Percentiles rank a stretch among this genome's conserved stretches.
Evolutionary conservation across 2,797 vertebrate species (phyloP).

Genomic region (Perdix hodgsoniae): DNA sequence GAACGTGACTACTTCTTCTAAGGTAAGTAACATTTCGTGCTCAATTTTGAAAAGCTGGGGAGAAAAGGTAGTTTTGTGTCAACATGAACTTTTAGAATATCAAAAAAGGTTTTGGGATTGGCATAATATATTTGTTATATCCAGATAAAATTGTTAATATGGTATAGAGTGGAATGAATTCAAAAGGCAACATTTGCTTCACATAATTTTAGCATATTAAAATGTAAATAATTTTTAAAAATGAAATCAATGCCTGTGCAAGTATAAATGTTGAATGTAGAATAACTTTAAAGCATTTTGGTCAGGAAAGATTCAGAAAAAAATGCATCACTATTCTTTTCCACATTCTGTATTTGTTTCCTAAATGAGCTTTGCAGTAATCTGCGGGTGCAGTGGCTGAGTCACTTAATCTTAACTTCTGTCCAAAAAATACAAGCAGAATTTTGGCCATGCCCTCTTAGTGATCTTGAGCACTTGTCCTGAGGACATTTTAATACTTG

Average conservation of each 20-base stretch:
- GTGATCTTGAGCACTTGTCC: neutral
- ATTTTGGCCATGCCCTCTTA: neutral
- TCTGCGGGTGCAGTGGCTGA: neutral
- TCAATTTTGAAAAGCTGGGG: neutral
- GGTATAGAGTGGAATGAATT: neutral
- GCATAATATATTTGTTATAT: neutral
- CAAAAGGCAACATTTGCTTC: neutral
- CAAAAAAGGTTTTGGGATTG: neutral
- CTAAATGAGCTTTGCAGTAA: neutral
- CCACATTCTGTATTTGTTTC: neutral
- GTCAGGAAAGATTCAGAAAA: neutral
- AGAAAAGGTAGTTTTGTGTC: neutral
- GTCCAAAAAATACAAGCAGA: neutral
- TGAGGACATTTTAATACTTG: rapidly evolving
- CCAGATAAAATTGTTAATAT: neutral
- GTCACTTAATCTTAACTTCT: neutral
- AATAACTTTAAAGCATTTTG: neutral
- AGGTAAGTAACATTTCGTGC: neutral
- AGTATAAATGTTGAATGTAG: neutral
- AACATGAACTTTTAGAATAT: neutral
- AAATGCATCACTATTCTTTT: neutral
- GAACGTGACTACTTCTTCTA: neutral
- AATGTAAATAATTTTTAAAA: neutral
- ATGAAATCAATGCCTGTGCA: neutral
- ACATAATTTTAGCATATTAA: neutral